Evolutionary conservation across 2,888 invertebrate genomes (phyloP), one percentile per base, ranked within the genome.

Genomic region (Epirrita christyi): DNA sequence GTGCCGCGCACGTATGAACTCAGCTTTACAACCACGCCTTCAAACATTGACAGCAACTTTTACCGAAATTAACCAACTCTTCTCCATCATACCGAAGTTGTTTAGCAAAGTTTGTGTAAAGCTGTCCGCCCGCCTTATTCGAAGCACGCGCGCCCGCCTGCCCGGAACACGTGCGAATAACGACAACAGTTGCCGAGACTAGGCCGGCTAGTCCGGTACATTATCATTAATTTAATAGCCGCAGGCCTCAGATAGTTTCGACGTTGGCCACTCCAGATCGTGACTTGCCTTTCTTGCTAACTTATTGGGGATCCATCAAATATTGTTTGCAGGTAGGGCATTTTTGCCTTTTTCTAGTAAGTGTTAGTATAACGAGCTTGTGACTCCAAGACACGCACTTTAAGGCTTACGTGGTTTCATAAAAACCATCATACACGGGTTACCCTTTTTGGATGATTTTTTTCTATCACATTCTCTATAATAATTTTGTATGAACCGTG

Each of bases 161-260:
- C 59, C 59, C 62, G 64, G 67, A 69, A 73, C 87, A 85, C 84
- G 86, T 87, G 86, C 86, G 76, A 83, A 78, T 85, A 86, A 86
- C 78, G 83, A 75, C 78, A 76, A 75, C 80, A 83, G 79, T 82
- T 55, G 61, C 59, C 47, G 55, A 28, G 51, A 61, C 36, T 47
- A 55, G 58, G 56, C 60, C 46, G 42, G 48, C 60, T 48, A 61
- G 46, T 74, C 74, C 67, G 69, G 72, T 78, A 75, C 80, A 81
- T 84, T 83, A 83, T 81, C 86, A 84, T 85, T 84, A 85, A 83
- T 83, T 84, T 85, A 81, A 85, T 80, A 78, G 81, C 70, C 67
- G 62, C 69, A 59, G 73, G 67, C 69, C 65, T 59, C 55, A 66
- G 73, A 68, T 71, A 73, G 73, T 71, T 73, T 61, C 62, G 56